Base-by-base conservation (phyloP, 1,140 invertebrate genomes). In the Coelopa frigida region DNA sequence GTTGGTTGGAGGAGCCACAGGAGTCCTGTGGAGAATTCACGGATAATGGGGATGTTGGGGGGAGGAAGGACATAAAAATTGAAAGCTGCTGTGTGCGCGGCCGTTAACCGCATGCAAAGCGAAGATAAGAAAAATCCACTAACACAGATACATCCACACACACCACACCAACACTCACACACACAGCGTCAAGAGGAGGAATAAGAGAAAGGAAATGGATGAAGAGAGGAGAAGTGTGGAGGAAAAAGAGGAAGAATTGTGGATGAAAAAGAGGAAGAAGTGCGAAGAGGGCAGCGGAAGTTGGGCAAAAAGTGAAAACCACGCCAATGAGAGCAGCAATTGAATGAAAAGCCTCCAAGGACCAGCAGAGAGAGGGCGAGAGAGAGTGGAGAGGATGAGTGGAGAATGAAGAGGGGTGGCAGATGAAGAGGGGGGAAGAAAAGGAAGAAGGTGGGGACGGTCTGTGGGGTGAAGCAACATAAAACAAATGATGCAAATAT, bases 401-500 rank as follows among this genome's bases (percentile, higher is more conserved):
- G 31, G 32, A 24, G n/a, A n/a, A n/a, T n/a, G n/a, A n/a, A n/a
- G n/a, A n/a, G n/a, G 32, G 32, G 32, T 42, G 27, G 40, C 18
- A 42, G 32, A 42, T 42, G 40, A 20, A n/a, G 32, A 29, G 5
- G 5, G n/a, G 26, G 10, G 32, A 29, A 7, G 15, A 3, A 12
- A 12, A 4, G 7, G 10, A 24, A 26, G 24, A 22, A 12, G 36
- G 12, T 4, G n/a, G 36, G 11, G 10, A 15, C 24, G 36, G 35
- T 50, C 37, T 23, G 39, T 27, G n/a, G 27, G 53, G 46, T 51
- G 23, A 11, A 22, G 20, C 12, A 44, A 29, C 31, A 35, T 61
- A 55, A 64, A 59, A 63, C 60, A 63, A 63, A 63, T 63, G 60
- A 63, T 63, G 61, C 61, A 63, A 63, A 63, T 63, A 58, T 54